A percentile compares a stretch with the other conserved stretches of the same genome.
Evolutionary conservation across 2,797 vertebrate species (phyloP).

Genomic region (Platyrinchus mystaceus): DNA sequence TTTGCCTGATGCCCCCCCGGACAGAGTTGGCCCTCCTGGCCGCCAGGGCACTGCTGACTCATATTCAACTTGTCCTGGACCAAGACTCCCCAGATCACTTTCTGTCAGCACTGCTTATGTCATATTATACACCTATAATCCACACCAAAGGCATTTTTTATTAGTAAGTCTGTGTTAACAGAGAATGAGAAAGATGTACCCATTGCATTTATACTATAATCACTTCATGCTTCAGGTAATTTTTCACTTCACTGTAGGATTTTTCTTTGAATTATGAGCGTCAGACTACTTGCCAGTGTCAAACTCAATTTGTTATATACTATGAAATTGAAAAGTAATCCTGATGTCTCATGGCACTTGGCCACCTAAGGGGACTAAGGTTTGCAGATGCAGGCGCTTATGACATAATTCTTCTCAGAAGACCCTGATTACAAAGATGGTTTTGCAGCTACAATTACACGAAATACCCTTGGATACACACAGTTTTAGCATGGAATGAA

Average conservation of each 20-base stretch:
- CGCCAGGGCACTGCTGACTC: neutral
- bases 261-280: neutral
- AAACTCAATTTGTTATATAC: neutral
- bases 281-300: neutral
- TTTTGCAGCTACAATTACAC: neutral
- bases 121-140: neutral
- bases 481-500: neutral
- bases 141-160: neutral
- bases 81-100: neutral
- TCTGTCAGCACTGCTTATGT: neutral
- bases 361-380: neutral
- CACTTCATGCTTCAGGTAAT: neutral
- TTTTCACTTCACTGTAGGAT: neutral
- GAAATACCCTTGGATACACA: neutral
- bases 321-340: neutral
- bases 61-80: accelerated
- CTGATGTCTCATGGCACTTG: neutral
- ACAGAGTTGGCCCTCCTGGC: neutral
- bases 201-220: neutral
- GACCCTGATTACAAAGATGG: neutral
- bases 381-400: neutral
- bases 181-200: neutral
- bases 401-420: neutral
- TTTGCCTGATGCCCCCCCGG: neutral
- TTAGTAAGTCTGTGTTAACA: neutral